Evolutionary conservation across 1,140 invertebrate species (phyloP), one percentile per base, ranked within the genome.

Genomic region (Solen grandis): DNA sequence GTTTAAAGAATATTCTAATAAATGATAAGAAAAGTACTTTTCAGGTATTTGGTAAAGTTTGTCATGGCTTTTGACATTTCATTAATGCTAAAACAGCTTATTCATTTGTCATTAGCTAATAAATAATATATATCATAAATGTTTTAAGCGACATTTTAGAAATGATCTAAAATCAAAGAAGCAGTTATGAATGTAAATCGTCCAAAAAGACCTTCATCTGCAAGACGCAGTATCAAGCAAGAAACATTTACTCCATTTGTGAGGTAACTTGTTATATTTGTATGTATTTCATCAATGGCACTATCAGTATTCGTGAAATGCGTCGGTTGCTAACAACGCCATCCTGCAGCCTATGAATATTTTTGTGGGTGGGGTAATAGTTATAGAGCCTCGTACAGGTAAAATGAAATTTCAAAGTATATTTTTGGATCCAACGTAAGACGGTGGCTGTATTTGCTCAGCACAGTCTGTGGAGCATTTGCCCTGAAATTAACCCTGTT

Each of bases 241-340:
- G 76, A 79, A 59, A 79, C 76, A 14, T 79, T 79, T 79, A 69
- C 16, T 29, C 33, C 29, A 33, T 79, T 79, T 79, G 76, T 79
- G 35, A 70, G 76, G 76, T 79, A 79, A 2, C 19, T 5, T 0
- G 25, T 0, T 1, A 57, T 5, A 31, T 50, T 22, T n/a, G 16
- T 36, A 27, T 29, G 19, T 33, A 31, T 19, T 29, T 55, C 36
- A 4, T 2, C 22, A 14, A 2, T 50, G 25, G 3, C 35, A 52
- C 31, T n/a, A 16, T 25, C 16, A 4, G 19, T 8, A 8, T 5
- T 19, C 14, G 27, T n/a, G 36, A 14, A 10, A 13, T 16, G 19
- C 50, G 38, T 19, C 13, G 38, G 74, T 76, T 76, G 74, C 74
- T 76, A 76, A 76, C 60, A 76, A 76, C 74, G 74, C 74, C 41